These are phyloP conservation scores for Nematostella vectensis DNA, from an alignment of 92 coral and sea anemone genomes.

Conservation along the genomic window DNA sequence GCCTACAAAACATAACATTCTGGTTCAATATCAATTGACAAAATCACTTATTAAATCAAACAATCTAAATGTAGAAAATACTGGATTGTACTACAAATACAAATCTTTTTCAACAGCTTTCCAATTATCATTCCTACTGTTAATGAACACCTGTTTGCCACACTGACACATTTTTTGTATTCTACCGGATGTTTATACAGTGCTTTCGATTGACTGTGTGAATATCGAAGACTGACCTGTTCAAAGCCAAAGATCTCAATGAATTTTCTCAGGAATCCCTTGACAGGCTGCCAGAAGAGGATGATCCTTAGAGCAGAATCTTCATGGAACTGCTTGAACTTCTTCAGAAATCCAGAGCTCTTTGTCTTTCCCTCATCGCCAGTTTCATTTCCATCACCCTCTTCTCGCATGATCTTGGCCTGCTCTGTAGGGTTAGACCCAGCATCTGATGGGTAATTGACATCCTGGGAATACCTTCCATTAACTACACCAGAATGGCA, in stretches of 20 bases:
- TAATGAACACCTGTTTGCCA: no score
- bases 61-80: background rate
- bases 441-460: background rate
- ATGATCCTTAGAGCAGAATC: conserved; percentile 3
- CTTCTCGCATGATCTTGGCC: background rate
- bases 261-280: conserved; percentile 3
- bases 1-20: conserved; percentile 5
- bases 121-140: no score
- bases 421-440: background rate
- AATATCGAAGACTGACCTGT: conserved; percentile 29
- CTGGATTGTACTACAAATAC: no score
- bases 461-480: background rate
- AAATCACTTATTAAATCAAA: background rate
- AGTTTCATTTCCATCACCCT: conserved; percentile 2
- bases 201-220: no score
- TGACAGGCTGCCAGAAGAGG: conserved; percentile 33
- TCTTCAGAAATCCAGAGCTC: conserved; percentile 33
- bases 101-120: no score
- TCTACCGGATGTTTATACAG: no score
- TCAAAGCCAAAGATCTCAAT: conserved; percentile 17
- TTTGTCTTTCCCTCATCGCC: conserved; percentile 3
- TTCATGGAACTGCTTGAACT: conserved; percentile 41
- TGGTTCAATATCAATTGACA: background rate
- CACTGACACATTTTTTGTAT: no score
- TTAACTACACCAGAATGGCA: background rate